Evolutionary conservation across 2,888 invertebrate genomes (phyloP).

Genomic region (Rhimphoctona megacephalus): DNA sequence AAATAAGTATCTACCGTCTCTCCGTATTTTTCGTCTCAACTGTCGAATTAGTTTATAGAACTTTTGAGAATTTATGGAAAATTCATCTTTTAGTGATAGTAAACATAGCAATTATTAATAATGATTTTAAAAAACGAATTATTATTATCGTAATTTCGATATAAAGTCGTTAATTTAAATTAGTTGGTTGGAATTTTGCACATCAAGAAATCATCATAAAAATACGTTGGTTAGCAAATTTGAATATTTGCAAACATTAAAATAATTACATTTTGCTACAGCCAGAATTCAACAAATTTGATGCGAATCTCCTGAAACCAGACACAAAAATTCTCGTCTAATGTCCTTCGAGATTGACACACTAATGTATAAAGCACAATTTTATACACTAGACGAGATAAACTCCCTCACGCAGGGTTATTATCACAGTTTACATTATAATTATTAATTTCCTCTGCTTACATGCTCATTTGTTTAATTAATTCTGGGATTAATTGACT

Average conservation of each 20-base stretch:
- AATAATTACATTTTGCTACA: not conserved
- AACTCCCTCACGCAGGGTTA: slow-evolving; percentile 27
- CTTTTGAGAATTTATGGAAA: no score
- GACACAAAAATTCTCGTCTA: not conserved
- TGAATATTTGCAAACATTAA: not conserved
- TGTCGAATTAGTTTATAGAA: no score
- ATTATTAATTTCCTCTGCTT: slow-evolving; percentile 73
- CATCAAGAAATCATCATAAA: no score
- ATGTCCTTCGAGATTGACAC: not conserved
- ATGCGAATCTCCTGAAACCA: not conserved
- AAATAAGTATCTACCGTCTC: not conserved
- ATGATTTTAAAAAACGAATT: not conserved
- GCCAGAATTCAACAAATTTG: not conserved
- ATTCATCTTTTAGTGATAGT: not conserved
- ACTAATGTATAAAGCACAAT: not conserved
- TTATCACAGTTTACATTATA: slow-evolving; percentile 71
- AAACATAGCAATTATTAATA: not conserved
- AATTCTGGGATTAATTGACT: slow-evolving; percentile 73
- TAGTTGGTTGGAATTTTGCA: no score
- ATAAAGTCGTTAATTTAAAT: no score
- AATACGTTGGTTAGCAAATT: no score
- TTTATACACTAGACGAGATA: not conserved
- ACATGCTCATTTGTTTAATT: slow-evolving; percentile 71
- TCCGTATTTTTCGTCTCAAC: no score
- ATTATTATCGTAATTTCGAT: no score